Conservation (phyloP, 2,888 invertebrate species). For the Drosophila glabriapex region DNA sequence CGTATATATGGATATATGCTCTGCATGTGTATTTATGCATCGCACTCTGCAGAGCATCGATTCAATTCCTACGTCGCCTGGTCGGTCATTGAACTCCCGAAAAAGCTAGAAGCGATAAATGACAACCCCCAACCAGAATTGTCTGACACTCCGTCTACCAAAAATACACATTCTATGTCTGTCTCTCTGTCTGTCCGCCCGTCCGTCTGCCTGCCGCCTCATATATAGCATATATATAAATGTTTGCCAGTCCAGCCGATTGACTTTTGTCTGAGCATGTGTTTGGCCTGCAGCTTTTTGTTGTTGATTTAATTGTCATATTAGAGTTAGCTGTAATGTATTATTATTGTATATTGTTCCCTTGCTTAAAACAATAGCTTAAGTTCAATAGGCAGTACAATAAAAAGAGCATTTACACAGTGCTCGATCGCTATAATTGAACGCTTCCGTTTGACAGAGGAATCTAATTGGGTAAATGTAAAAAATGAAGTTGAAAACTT, state of each 20-base stretch:
- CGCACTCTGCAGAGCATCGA: constrained; percentile 67
- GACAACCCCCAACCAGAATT: constrained; percentile 31
- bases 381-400: not conserved
- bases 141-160: constrained; percentile 47
- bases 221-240: not conserved
- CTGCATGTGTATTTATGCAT: constrained; percentile 38
- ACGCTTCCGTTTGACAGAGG: not conserved
- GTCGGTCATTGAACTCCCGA: constrained; percentile 85
- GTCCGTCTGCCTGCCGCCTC: not conserved
- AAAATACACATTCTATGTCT: constrained; percentile 18
- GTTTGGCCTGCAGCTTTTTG: constrained; percentile 43
- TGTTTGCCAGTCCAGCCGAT: constrained; percentile 27
- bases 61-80: constrained; percentile 70
- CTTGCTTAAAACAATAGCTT: not conserved
- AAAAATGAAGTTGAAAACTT: not conserved
- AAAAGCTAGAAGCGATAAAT: constrained; percentile 73
- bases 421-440: not conserved
- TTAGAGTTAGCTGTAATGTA: constrained; percentile 33
- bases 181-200: no score
- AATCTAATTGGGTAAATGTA: not conserved
- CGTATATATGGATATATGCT: constrained; percentile 7
- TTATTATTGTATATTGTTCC: constrained; percentile 5
- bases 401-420: not conserved
- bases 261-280: constrained; percentile 23
- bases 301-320: constrained; percentile 58